phyloP scores from a whole-genome alignment of 2,797 vertebrate genomes.

The Podargus strigoides region DNA sequence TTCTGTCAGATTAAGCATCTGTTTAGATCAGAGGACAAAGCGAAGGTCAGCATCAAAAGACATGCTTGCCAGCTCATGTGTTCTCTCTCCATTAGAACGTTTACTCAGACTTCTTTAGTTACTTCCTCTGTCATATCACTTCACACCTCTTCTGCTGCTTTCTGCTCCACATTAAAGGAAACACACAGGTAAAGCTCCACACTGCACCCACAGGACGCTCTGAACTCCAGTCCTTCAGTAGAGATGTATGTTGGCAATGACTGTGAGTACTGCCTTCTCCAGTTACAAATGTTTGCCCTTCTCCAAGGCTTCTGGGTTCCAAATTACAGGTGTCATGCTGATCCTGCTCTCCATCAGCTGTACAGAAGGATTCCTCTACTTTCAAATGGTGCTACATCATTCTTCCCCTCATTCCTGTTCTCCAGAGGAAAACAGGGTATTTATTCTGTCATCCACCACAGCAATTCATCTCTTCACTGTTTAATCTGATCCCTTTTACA shows the following conservation, averaged over 20 bases:
- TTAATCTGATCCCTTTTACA: not conserved
- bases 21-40: not conserved
- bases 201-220: not conserved
- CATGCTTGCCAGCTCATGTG: not conserved
- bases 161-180: not conserved
- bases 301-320: not conserved
- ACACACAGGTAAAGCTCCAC: not conserved
- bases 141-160: not conserved
- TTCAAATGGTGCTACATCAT: not conserved
- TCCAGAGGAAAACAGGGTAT: not conserved
- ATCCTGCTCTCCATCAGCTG: not conserved
- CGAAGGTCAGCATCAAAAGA: not conserved
- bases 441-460: not conserved
- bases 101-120: not conserved
- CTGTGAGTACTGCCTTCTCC: not conserved
- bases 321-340: not conserved
- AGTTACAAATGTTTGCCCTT: rapidly evolving
- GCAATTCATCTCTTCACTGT: not conserved
- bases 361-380: not conserved
- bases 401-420: not conserved
- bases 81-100: not conserved
- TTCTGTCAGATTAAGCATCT: not conserved
- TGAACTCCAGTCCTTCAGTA: not conserved
- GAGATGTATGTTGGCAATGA: not conserved
- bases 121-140: too few species aligned